Evolutionary conservation across 1,140 invertebrate genomes (phyloP).

Genomic region (Drosophila virilis): DNA sequence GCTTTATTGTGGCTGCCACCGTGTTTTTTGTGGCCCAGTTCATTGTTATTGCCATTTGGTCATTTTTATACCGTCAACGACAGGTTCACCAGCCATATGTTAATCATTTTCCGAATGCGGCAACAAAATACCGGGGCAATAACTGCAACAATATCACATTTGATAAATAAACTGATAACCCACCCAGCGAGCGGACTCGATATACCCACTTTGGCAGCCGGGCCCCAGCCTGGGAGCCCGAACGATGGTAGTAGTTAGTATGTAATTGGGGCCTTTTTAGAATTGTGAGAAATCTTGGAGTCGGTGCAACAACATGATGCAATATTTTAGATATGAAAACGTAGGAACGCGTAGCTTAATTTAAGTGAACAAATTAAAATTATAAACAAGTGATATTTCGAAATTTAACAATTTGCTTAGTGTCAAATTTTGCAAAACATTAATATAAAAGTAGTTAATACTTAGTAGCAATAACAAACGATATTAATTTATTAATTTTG

Average conservation of each 20-base stretch:
- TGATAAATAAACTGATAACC: constrained; percentile 19
- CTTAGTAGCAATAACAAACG: background rate
- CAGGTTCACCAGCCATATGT: constrained; percentile 74
- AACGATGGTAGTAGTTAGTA: background rate
- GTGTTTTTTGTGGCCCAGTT: constrained; percentile 93
- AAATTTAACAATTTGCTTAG: constrained; percentile 1
- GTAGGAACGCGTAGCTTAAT: background rate
- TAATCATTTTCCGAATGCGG: constrained; percentile 47
- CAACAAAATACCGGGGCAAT: constrained; percentile 26
- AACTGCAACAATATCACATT: constrained; percentile 2
- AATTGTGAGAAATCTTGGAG: background rate
- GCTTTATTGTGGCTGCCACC: constrained; percentile 91
- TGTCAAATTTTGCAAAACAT: background rate
- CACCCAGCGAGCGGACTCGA: background rate
- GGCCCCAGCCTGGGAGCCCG: background rate
- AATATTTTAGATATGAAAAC: constrained; percentile 11
- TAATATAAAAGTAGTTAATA: background rate
- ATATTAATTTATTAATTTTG: constrained; percentile 19
- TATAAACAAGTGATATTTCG: constrained; percentile 20
- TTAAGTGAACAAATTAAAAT: background rate
- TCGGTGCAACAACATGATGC: constrained; percentile 12
- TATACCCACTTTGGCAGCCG: background rate
- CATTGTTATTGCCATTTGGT: constrained; percentile 92
- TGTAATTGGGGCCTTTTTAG: constrained; percentile 3
- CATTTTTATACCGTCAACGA: constrained; percentile 92